A percentile compares a stretch with the other conserved stretches of the same genome.
These are phyloP conservation scores for Sisor rabdophorus DNA, from an alignment of 2,113 vertebrate species.

Conservation along the genomic window DNA sequence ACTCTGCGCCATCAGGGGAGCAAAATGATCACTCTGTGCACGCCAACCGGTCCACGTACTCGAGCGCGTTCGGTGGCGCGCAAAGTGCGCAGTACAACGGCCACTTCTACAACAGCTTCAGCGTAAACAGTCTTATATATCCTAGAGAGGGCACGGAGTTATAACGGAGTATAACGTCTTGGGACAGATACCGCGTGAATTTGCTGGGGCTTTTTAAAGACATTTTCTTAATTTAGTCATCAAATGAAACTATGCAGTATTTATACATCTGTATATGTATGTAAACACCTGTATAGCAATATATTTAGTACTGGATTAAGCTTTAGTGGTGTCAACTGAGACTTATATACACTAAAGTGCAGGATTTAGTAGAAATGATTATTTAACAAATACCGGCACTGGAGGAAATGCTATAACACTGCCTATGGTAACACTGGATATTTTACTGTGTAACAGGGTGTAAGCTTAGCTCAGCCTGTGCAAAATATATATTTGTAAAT, in stretches of 20 bases:
- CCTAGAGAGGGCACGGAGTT: slow-evolving; percentile 87
- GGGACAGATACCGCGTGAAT: background rate
- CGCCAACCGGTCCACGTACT: slow-evolving; percentile 78
- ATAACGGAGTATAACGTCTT: slow-evolving; percentile 53
- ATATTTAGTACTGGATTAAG: background rate
- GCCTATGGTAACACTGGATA: background rate
- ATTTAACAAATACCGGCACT: too few relatives aligned
- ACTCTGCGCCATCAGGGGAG: slow-evolving; percentile 55
- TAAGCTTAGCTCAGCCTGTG: background rate
- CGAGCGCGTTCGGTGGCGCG: slow-evolving; percentile 80
- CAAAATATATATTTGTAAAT: slow-evolving; percentile 1
- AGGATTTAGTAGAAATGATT: background rate
- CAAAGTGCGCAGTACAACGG: slow-evolving; percentile 82
- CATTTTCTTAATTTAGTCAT: background rate
- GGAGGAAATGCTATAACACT: background rate
- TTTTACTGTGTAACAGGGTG: background rate
- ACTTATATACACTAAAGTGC: background rate
- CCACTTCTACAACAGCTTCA: slow-evolving; percentile 87
- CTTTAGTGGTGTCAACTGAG: background rate
- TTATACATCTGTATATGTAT: too few relatives aligned
- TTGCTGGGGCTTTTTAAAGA: background rate
- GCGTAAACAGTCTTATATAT: slow-evolving; percentile 93
- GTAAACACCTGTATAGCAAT: background rate
- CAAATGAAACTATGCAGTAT: background rate
- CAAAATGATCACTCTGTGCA: slow-evolving; percentile 70